Conservation (phyloP, 2,113 vertebrate genomes). For the Labeo rohita region DNA sequence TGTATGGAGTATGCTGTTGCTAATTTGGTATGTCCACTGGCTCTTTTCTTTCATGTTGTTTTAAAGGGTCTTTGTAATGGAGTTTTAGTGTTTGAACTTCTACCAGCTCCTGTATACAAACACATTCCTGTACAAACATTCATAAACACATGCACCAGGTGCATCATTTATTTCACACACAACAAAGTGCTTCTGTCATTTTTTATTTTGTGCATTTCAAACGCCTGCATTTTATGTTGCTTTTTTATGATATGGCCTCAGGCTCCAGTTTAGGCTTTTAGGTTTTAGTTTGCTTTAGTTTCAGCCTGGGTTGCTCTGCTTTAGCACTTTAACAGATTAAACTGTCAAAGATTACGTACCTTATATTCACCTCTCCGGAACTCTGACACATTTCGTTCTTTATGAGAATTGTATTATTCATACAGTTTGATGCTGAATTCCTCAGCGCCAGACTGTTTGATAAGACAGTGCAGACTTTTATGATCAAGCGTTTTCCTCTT, state of each 20-base stretch:
- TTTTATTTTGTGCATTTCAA: conserved; percentile 20
- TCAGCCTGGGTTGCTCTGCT: not conserved
- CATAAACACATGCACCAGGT: conserved; percentile 1
- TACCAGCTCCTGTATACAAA: conserved; percentile 26
- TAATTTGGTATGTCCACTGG: not conserved
- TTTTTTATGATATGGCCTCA: not conserved
- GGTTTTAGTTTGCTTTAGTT: not conserved
- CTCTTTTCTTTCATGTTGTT: not conserved
- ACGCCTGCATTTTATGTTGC: conserved; percentile 1
- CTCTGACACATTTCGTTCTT: not conserved
- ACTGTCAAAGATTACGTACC: not conserved
- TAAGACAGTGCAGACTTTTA: not conserved
- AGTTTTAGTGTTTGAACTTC: conserved; percentile 21
- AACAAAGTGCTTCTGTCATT: conserved; percentile 11
- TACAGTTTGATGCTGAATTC: not conserved
- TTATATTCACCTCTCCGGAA: not conserved
- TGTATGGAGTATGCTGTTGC: not conserved
- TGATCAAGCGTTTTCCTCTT: not conserved
- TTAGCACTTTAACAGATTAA: not conserved
- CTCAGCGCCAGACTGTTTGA: not conserved
- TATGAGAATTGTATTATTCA: conserved; percentile 11
- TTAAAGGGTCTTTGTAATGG: not conserved
- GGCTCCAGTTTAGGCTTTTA: not conserved
- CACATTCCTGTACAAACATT: not conserved
- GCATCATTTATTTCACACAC: conserved; percentile 9